phyloP scores from a whole-genome alignment of 1,140 invertebrate species.

The Formica selysi region DNA sequence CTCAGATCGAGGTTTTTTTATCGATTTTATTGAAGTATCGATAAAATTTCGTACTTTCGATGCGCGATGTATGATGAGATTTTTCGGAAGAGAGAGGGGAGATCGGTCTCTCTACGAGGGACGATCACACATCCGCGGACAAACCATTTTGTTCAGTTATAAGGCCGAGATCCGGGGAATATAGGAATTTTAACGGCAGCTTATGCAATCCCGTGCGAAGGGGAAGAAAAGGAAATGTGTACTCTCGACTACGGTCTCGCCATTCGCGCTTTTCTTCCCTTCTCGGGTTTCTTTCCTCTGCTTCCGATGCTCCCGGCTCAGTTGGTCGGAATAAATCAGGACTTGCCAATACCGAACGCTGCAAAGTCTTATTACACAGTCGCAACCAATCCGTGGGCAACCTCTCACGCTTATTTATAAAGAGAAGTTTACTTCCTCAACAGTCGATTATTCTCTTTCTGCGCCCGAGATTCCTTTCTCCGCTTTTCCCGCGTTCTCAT shows the following conservation, averaged over 20 bases:
- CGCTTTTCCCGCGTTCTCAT: background rate
- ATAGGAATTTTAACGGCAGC: conserved; percentile 35
- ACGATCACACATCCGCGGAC: conserved; percentile 21
- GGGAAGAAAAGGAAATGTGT: conserved; percentile 12
- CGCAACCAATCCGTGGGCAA: conserved; percentile 54
- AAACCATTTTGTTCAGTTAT: conserved; percentile 26
- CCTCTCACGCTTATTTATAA: conserved; percentile 73
- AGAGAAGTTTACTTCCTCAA: conserved; percentile 43
- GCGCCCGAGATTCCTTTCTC: background rate
- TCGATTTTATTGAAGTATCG: background rate
- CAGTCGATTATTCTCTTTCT: conserved; percentile 31
- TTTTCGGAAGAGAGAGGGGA: background rate
- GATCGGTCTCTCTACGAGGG: background rate
- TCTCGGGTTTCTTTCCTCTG: background rate
- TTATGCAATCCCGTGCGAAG: conserved; percentile 37
- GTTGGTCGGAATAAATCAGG: conserved; percentile 81
- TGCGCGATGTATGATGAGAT: conserved; percentile 13
- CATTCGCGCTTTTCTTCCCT: background rate
- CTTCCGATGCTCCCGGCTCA: conserved; percentile 62
- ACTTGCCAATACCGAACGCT: conserved; percentile 81
- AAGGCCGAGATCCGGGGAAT: conserved; percentile 6
- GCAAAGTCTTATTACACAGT: conserved; percentile 83
- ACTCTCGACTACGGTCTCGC: conserved; percentile 16
- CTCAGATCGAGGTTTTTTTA: background rate
- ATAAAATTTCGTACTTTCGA: background rate